Percentiles rank a stretch among this genome's conserved stretches.
Conservation (phyloP, 2,888 invertebrate species). For the Acronicta aceris region DNA sequence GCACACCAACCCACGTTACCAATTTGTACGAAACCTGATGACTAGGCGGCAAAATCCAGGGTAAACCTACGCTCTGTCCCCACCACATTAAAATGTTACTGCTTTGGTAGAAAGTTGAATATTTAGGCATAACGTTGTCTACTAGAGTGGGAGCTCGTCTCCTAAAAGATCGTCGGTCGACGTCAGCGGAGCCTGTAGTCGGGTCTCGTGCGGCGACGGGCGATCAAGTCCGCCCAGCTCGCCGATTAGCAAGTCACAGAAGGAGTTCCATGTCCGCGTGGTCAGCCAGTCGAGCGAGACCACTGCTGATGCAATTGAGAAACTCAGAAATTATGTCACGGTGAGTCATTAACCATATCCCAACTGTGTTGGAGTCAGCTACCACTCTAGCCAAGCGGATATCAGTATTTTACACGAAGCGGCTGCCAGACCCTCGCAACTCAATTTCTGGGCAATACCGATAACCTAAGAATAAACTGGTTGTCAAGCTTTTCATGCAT, state of each 20-base stretch:
- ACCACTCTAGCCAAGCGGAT: no score
- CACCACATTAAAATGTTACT: background rate
- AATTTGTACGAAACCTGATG: no score
- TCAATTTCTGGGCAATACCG: no score
- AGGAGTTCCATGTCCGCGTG: conserved; percentile 63
- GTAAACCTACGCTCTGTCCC: background rate
- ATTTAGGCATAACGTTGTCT: conserved; percentile 72
- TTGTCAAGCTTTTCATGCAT: no score
- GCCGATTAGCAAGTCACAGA: conserved; percentile 21
- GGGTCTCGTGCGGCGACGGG: conserved; percentile 38
- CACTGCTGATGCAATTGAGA: conserved; percentile 74
- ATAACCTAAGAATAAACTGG: no score
- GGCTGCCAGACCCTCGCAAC: no score
- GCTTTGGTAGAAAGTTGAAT: conserved; percentile 37
- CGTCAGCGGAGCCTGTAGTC: conserved; percentile 58
- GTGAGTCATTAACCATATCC: conserved; percentile 49
- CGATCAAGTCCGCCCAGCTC: conserved; percentile 28
- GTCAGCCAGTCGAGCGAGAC: conserved; percentile 72
- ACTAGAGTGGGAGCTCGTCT: conserved; percentile 79
- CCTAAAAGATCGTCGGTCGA: conserved; percentile 61
- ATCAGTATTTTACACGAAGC: no score
- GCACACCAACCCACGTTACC: no score
- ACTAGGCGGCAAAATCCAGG: background rate
- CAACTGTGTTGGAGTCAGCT: no score
- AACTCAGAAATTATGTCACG: conserved; percentile 73